phyloP scores from a whole-genome alignment of 2,888 invertebrate genomes.

The Dynastes tityus region DNA sequence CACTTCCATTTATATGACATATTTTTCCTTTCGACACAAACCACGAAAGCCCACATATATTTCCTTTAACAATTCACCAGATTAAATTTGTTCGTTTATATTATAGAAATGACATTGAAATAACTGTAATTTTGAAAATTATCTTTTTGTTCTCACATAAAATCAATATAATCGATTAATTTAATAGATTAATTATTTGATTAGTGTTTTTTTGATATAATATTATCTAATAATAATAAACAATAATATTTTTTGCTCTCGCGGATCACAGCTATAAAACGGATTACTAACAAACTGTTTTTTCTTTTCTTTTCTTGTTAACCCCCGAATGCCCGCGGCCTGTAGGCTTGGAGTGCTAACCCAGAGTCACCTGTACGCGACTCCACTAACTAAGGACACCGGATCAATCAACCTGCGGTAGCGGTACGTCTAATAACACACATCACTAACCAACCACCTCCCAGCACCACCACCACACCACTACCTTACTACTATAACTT shows the following conservation, averaged over 20 bases:
- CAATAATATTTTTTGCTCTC: conserved; percentile 50
- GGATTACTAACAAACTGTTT: conserved; percentile 70
- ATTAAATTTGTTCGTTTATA: not conserved
- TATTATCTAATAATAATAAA: conserved; percentile 39
- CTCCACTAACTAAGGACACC: conserved; percentile 66
- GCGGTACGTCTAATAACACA: conserved; percentile 69
- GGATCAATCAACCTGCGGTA: conserved; percentile 68
- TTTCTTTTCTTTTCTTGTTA: conserved; percentile 71
- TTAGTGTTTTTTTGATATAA: conserved; percentile 43
- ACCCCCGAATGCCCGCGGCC: conserved; percentile 70
- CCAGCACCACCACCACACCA: conserved; percentile 65
- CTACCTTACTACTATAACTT: conserved; percentile 55
- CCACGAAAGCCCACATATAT: too few species aligned
- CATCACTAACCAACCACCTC: conserved; percentile 64
- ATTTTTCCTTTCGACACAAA: too few species aligned
- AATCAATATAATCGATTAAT: conserved; percentile 25
- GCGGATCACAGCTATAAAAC: conserved; percentile 64
- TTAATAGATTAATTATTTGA: conserved; percentile 35
- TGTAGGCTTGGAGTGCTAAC: conserved; percentile 86
- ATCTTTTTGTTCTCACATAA: conserved; percentile 22
- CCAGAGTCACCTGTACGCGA: conserved; percentile 65
- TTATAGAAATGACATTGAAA: conserved; percentile 17
- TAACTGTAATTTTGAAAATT: conserved; percentile 23
- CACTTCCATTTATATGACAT: not conserved
- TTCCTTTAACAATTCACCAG: not conserved